Evolutionary conservation across 2,888 invertebrate genomes (phyloP).

Genomic region (Scaptomyza flava): DNA sequence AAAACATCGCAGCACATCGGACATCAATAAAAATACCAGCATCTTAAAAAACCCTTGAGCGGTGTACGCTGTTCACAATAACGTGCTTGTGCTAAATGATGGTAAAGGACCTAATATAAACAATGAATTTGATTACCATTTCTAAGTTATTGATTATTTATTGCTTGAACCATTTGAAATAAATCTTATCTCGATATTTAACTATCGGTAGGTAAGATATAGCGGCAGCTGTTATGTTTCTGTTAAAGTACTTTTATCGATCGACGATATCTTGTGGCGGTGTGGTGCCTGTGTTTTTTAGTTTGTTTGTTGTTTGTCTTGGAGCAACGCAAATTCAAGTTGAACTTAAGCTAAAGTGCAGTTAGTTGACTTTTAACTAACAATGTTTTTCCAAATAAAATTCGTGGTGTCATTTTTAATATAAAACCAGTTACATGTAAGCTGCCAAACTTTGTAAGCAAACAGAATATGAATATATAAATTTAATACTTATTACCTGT

Average conservation of each 20-base stretch:
- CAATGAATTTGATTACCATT: too few species aligned
- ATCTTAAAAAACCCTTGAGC: constrained; percentile 2
- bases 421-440: not conserved
- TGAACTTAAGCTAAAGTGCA: not conserved
- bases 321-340: not conserved
- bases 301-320: not conserved
- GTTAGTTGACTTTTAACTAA: not conserved
- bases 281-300: not conserved
- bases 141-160: too few species aligned
- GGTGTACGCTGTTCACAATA: constrained; percentile 10
- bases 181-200: not conserved
- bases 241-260: not conserved
- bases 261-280: not conserved
- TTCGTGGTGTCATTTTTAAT: not conserved
- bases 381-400: not conserved
- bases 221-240: not conserved
- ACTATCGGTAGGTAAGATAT: not conserved
- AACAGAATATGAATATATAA: too few species aligned
- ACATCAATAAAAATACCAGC: constrained; percentile 24
- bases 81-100: not conserved
- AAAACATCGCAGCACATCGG: constrained; percentile 31
- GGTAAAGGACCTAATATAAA: not conserved
- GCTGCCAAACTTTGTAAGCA: not conserved
- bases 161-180: not conserved
- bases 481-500: not conserved